These are phyloP conservation scores for Zaprionus davidi DNA, from an alignment of 1,140 invertebrate genomes.

Conservation along the genomic window DNA sequence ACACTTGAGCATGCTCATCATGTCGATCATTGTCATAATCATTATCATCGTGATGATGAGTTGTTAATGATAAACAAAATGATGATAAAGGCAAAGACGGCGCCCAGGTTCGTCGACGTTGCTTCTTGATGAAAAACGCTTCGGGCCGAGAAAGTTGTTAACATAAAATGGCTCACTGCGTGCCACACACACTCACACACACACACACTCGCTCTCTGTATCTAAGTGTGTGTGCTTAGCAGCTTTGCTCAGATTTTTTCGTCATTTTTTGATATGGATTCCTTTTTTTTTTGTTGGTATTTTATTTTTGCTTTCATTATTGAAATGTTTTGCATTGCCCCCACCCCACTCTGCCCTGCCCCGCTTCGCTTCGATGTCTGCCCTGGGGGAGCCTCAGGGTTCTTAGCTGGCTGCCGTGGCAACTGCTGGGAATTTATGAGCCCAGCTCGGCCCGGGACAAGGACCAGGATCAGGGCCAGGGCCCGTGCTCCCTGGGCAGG, in stretches of 20 bases:
- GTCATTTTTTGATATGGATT: conserved; percentile 2
- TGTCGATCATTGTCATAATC: conserved; percentile 15
- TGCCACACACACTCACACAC: conserved; percentile 22
- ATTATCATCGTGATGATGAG: conserved; percentile 38
- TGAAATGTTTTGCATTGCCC: conserved; percentile 55
- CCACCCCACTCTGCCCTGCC: too few relatives aligned
- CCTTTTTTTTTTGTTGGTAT: conserved; percentile 14
- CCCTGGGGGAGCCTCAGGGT: conserved; percentile 22
- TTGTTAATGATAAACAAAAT: conserved; percentile 58
- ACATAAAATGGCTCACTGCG: conserved; percentile 55
- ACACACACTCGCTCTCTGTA: neutral
- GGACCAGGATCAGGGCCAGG: neutral
- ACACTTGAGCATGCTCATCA: conserved; percentile 33
- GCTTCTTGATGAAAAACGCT: conserved; percentile 48
- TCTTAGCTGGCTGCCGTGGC: conserved; percentile 17
- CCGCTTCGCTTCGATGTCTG: conserved; percentile 1
- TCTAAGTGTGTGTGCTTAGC: conserved; percentile 28
- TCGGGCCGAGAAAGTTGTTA: conserved; percentile 54
- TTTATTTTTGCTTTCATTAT: conserved; percentile 42
- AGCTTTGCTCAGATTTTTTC: conserved; percentile 36
- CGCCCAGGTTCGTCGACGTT: conserved; percentile 7
- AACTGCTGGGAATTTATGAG: conserved; percentile 47
- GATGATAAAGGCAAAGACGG: conserved; percentile 37
- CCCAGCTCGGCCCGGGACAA: neutral
- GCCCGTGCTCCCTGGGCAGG: neutral